Evolutionary conservation across 2,888 invertebrate genomes (phyloP), one percentile per base, ranked within the genome.

Genomic region (Phortica okadai): DNA sequence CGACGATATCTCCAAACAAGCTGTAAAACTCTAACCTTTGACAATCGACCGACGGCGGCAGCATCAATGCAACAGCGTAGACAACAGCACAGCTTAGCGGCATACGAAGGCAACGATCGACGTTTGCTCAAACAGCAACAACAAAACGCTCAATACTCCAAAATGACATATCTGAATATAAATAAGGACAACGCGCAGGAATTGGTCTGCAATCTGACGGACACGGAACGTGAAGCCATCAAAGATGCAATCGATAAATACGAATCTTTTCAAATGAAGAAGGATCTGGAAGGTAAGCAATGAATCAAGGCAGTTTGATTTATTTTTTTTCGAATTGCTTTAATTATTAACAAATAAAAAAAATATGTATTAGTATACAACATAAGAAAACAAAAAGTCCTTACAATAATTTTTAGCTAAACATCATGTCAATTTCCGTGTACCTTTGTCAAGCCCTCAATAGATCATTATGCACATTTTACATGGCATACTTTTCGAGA

Each of bases 201-300:
- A 87, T 92, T 97, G 70, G 93, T 95, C 7, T 91, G 95, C 54
- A 94, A 94, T 84, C 92, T 97, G 56, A 96, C 94, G 58, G 93
- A 94, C 74, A 95, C 95, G 73, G 96, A 97, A 89, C 93, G 96
- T 73, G 93, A 92, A 82, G 92, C 95, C 81, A 92, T 97, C 69
- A 93, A 94, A 77, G 91, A 92, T 67, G 96, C 96, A 1, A 91
- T 97, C 64, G 94, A 94, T 82, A 95, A 95, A 89, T 95, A 94
- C 88, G 94, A 96, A 87, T 95, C 96, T 0, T 94, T 95, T 84
- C 93, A 94, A 87, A 93, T 94, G 76, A 96, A 95, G 91, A 95
- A 95, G 77, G 94, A 94, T 88, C 96, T 94, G 88, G 95, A 96
- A 94, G 96, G 96, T 96, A 93, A 91, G 89, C 87, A 2, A 33